Base-by-base conservation (phyloP, 2,888 invertebrate species). In the Vanessa cardui region DNA sequence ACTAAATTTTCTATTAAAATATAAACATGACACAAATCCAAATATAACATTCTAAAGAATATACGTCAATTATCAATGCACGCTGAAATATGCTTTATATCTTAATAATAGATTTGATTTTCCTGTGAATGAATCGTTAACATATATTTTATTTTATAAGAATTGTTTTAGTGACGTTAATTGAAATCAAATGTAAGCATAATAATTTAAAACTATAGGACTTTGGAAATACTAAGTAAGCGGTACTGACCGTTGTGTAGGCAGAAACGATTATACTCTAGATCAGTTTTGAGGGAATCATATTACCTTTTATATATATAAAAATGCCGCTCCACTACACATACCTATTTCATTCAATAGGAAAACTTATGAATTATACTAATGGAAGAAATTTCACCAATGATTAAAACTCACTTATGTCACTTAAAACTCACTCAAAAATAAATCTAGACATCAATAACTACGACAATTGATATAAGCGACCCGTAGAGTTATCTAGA, bases 141-240 rank as follows among this genome's bases (percentile, higher is more conserved):
- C 44, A 58, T 21, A 62, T 49, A 9, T 56, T 44, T 61, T 61
- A 68, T 61, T 58, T 64, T 44, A 61, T 52, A 64, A 54, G 31
- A 33, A 59, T 50, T 21, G 21, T 58, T 47, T 65, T 46, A 59
- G 66, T 76, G 76, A 76, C 76, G 75, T 76, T 74, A 77, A 77
- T 74, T 58, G 58, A 74, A 72, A 74, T 60, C 64, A 71, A 74
- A 74, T 68, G 62, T 72, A 69, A 64, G 72, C 74, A 66, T 39
- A 67, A 68, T 69, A 54, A 64, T 66, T 63, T 60, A 68, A 72
- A 72, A 60, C 60, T 54, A 45, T 47, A 47, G 47, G 58, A 49
- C 21, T 46, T 18, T 33, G 9, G 7, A 12, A 56, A 18, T 39
- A 39, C 56, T 6, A 39, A 9, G 8, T 56, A 56, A 56, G 56